A percentile compares a stretch with the other conserved stretches of the same genome.
Conservation (phyloP, 2,113 vertebrate genomes). For the Oncorhynchus gorbuscha region DNA sequence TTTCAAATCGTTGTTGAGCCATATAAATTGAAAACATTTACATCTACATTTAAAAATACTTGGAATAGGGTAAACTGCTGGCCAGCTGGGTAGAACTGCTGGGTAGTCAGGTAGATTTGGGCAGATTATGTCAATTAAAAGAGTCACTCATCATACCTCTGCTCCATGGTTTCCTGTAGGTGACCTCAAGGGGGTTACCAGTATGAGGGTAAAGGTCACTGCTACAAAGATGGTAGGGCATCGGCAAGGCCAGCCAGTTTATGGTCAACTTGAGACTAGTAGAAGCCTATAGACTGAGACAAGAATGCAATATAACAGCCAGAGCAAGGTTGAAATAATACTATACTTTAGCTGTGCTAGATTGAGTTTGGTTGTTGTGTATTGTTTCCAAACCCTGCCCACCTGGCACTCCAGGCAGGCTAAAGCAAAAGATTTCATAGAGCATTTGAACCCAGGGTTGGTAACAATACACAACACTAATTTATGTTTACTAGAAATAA, state of each 20-base stretch:
- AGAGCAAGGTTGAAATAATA: not conserved
- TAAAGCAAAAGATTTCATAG: no score
- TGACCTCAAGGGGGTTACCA: conserved; percentile 47
- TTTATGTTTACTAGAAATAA: not conserved
- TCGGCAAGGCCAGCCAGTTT: conserved; percentile 61
- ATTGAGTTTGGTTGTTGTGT: not conserved
- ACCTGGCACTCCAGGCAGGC: no score
- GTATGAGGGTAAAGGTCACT: conserved; percentile 52
- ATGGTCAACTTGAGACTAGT: conserved; percentile 51
- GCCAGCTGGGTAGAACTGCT: no score
- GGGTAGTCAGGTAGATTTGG: not conserved
- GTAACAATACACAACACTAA: not conserved
- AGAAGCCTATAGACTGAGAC: conserved; percentile 47
- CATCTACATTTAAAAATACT: no score
- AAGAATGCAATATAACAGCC: not conserved
- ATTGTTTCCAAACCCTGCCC: no score
- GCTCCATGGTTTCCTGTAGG: conserved; percentile 69
- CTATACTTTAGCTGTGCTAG: not conserved
- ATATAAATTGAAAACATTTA: not conserved
- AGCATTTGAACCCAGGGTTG: not conserved
- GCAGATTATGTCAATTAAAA: not conserved
- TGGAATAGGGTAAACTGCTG: no score
- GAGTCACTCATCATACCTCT: conserved; percentile 53
- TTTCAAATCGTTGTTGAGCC: not conserved
- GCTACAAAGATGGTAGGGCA: conserved; percentile 47